Percentiles rank a stretch among this genome's conserved stretches.
Conservation (phyloP, 2,888 invertebrate genomes). For the Mythimna lalbum region DNA sequence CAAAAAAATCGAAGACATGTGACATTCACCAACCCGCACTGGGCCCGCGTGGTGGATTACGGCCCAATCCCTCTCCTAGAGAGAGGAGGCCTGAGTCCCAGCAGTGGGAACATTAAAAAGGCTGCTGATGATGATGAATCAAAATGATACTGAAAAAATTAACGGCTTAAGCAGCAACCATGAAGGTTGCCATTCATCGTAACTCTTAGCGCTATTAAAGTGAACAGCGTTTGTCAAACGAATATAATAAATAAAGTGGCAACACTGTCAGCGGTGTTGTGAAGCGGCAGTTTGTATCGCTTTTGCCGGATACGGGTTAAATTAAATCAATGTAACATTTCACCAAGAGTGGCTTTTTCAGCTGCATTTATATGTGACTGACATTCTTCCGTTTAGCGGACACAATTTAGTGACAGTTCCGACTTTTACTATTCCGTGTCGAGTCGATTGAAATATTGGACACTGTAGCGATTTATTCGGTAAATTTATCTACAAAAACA, state of each 20-base stretch:
- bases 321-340: constrained; percentile 57
- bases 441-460: constrained; percentile 37
- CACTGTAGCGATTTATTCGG: constrained; percentile 22
- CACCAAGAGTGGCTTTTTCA: constrained; percentile 42
- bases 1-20: no score
- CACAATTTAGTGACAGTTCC: constrained; percentile 38
- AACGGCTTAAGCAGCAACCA: background rate
- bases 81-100: no score
- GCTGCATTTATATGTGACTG: constrained; percentile 21
- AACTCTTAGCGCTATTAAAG: constrained; percentile 17
- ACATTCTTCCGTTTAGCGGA: constrained; percentile 37
- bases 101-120: no score
- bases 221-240: constrained; percentile 32
- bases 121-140: no score
- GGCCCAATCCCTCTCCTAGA: no score
- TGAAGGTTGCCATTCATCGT: constrained; percentile 25
- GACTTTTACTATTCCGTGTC: constrained; percentile 41
- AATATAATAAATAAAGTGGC: constrained; percentile 49
- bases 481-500: constrained; percentile 11
- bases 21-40: no score
- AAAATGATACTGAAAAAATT: background rate
- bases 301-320: constrained; percentile 37
- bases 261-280: constrained; percentile 27
- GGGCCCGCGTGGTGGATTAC: no score
- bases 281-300: constrained; percentile 37